Percentiles rank a stretch among this genome's conserved stretches.
These are phyloP conservation scores for Portevinia maculata DNA, from an alignment of 2,888 invertebrate species.

Conservation along the genomic window DNA sequence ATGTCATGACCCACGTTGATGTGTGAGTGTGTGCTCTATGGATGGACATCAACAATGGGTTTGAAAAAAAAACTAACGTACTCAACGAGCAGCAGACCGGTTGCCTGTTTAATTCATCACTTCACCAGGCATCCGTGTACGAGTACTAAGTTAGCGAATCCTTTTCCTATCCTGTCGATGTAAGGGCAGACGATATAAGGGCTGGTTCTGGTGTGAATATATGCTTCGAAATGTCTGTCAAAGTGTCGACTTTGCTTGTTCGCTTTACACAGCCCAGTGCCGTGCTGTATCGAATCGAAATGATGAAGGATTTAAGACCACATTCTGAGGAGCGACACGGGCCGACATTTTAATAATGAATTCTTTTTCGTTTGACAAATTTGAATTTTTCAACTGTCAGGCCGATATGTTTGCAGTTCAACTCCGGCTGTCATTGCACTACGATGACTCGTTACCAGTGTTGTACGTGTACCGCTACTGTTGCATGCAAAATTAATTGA, in stretches of 20 bases:
- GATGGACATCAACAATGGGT: slow-evolving; percentile 59
- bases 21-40: slow-evolving; percentile 10
- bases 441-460: not conserved
- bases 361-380: slow-evolving; percentile 67
- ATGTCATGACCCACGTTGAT: slow-evolving; percentile 62
- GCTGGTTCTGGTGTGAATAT: slow-evolving; percentile 21
- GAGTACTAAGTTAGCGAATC: slow-evolving; percentile 60
- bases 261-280: slow-evolving; percentile 1
- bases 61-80: not conserved
- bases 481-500: slow-evolving; percentile 67
- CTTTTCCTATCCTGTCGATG: slow-evolving; percentile 45
- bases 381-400: slow-evolving; percentile 70
- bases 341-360: slow-evolving; percentile 68
- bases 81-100: not conserved
- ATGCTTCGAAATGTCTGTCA: slow-evolving; percentile 59
- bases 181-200: slow-evolving; percentile 27
- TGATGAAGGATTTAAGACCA: slow-evolving; percentile 67
- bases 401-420: slow-evolving; percentile 45
- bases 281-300: slow-evolving; percentile 57
- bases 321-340: slow-evolving; percentile 33
- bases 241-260: slow-evolving; percentile 54
- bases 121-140: slow-evolving; percentile 41
- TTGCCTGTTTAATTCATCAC: slow-evolving; percentile 70
- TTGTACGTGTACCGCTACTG: not conserved
- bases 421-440: slow-evolving; percentile 32